Base-by-base conservation (phyloP, 2,888 invertebrate genomes). In the Spicauda simplicius region DNA sequence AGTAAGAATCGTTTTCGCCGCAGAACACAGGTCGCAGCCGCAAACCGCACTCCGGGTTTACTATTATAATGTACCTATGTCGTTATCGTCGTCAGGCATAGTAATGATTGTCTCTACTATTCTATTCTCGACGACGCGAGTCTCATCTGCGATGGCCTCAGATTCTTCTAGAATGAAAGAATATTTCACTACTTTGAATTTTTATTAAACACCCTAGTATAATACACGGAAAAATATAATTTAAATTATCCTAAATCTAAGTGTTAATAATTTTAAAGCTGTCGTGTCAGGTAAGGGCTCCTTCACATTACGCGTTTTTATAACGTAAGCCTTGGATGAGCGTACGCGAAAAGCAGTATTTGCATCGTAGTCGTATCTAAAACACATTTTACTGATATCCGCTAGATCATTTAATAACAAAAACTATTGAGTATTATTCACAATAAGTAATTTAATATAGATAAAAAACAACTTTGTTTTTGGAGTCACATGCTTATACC, bases 81-180 rank as follows among this genome's bases (percentile, higher is more conserved):
- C 58, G 25, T 53, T 64, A 64, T 64, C 64, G 58, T 64, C 64
- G 58, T 64, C 64, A 16, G 64, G 57, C 64, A 64, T 64, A 41
- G 64, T 53, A 64, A 64, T 58, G 20, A 64, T 48, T 16, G 64
- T 58, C 14, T 64, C 64, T 64, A 64, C 52, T 37, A 58, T 41
- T 53, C 64, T 57, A 58, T 64, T 64, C 58, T 58, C 64, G 52
- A 20, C 57, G 41, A 25, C 33, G 2, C 64, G 57, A 16, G 37
- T 10, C 64, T 64, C 64, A 41, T 58, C 64, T 50, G 57, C 64
- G 58, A 58, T 30, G 41, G 57, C 58, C 41, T 64, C 64, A 18
- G 64, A 64, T 16, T 64, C 64, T 64, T 64, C 64, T 64, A 64
- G 53, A 64, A 64, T 57, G 14, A 56, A 53, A 58, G 4, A 41